Percentiles rank a stretch among this genome's conserved stretches.
These are phyloP conservation scores for Ailurus styani DNA, from an alignment of 2,113 vertebrate species.

Conservation along the genomic window DNA sequence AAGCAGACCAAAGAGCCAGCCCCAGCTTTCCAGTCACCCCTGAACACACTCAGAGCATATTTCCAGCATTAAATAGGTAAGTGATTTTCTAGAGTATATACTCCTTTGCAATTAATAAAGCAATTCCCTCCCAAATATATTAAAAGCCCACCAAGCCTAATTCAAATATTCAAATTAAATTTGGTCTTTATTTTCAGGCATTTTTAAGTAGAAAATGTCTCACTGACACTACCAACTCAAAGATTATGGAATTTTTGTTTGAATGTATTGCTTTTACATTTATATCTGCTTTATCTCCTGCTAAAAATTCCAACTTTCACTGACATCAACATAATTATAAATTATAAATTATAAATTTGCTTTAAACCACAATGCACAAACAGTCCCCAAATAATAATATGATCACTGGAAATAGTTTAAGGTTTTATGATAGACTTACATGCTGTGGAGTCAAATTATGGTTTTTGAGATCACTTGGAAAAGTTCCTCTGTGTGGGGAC, in stretches of 20 bases:
- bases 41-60: not conserved
- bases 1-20: not conserved
- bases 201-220: not conserved
- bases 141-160: not conserved
- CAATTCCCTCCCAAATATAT: not conserved
- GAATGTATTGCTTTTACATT: not conserved
- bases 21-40: not conserved
- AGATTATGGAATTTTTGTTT: not conserved
- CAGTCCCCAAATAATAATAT: not conserved
- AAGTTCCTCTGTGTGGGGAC: not conserved
- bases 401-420: not conserved
- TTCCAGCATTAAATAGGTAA: not conserved
- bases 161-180: not conserved
- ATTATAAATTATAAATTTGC: not conserved
- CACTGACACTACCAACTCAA: not conserved
- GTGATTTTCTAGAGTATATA: slow-evolving; percentile 30
- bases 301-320: not conserved
- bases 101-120: not conserved
- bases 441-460: not conserved
- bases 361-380: not conserved
- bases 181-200: not conserved
- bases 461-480: not conserved
- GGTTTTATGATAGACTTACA: not conserved
- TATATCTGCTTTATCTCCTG: not conserved
- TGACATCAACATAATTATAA: not conserved